Conservation (phyloP, 2,797 vertebrate genomes). For the Podargus strigoides region DNA sequence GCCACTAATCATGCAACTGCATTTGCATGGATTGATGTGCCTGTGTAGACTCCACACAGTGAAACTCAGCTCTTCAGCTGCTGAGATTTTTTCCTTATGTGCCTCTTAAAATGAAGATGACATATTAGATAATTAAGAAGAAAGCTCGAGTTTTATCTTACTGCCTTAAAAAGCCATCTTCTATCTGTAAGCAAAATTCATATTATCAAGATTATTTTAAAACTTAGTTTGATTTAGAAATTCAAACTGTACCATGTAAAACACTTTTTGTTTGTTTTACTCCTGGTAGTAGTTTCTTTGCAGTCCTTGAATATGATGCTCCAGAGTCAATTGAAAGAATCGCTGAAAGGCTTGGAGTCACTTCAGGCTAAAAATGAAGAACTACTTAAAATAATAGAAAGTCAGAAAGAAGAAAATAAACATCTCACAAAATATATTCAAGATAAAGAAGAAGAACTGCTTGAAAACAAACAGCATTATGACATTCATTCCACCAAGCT, state of each 20-base stretch:
- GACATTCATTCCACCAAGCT: slow-evolving; percentile 72
- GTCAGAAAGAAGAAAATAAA: slow-evolving; percentile 75
- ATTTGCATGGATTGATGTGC: neutral
- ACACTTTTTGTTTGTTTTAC: neutral
- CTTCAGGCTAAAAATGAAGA: slow-evolving; percentile 81
- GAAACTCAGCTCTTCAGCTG: neutral
- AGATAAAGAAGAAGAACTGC: slow-evolving; percentile 76
- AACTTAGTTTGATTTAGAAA: neutral
- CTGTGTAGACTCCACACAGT: neutral
- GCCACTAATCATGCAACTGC: neutral
- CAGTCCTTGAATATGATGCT: slow-evolving; percentile 78
- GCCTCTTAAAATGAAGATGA: neutral
- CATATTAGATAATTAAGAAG: neutral
- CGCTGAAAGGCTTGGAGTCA: slow-evolving; percentile 74
- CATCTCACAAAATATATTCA: slow-evolving; percentile 67
- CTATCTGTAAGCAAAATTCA: neutral
- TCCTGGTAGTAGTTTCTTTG: slow-evolving; percentile 73
- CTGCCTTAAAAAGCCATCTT: neutral
- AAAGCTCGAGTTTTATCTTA: neutral
- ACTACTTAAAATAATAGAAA: slow-evolving; percentile 73
- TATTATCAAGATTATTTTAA: neutral
- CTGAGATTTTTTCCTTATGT: neutral
- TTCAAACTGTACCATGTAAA: neutral
- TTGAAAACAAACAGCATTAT: slow-evolving; percentile 72
- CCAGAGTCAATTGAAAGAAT: slow-evolving; percentile 78